Evolutionary conservation across 1,140 invertebrate genomes (phyloP), one percentile per base, ranked within the genome.

Genomic region (Caenorhabditis briggsae): DNA sequence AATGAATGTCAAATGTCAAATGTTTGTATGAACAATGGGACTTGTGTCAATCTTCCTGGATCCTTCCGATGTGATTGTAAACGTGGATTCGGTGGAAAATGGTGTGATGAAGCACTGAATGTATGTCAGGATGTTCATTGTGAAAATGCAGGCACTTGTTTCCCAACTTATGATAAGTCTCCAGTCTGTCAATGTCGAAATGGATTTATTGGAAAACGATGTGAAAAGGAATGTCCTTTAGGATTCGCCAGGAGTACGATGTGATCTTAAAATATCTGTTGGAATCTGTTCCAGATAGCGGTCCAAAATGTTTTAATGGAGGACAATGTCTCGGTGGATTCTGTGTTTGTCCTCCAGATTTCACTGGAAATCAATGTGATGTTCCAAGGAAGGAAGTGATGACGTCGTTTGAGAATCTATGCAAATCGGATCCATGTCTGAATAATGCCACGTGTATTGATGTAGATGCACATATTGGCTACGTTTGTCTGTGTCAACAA

Each of bases 1-100:
- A 95, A 97, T 93, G 97, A 98, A 90, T 97, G 97, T 92, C 23
- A 83, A 12, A 64, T 74, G 90, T 94, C 95, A 50, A 96, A 96
- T 1, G 97, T 89, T 14, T 91, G 90, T 59, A 65, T 83, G 6
- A 98, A 98, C 93, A 97, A 97, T 0, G 97, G 96, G 0, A 97
- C 96, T 0, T 99, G 97, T 91, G 92, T 97, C 87, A 97, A 98
- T 92, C 96, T 95, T n/a, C 96, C 97, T 85, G 96, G 96, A 11
- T 90, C 90, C 48, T 91, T 84, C 82, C 8, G 50, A 18, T 91
- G 90, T 58, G 82, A 87, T 25, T 91, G 90, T 55, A 46, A 46
- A n/a, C 70, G 70, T 25, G 70, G 70, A 25, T 86, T 61, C 48
- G 74, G 82, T 53, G 85, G 85, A 8, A 46, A 59, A 50, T 59